Evolutionary conservation across 2,888 invertebrate species (phyloP).

Genomic region (Cosmia trapezina): DNA sequence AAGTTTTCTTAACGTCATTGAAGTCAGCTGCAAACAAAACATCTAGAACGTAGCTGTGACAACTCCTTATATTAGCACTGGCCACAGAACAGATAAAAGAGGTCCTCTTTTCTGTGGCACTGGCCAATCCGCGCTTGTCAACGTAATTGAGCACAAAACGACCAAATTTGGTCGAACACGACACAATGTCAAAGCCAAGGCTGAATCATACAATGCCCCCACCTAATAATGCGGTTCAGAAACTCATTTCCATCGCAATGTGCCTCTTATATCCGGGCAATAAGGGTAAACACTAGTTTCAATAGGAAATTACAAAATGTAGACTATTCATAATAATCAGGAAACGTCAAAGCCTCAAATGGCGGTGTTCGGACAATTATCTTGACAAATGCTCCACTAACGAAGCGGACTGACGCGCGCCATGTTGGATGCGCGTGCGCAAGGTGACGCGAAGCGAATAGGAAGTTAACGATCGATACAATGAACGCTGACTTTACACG

Average conservation of each 20-base stretch:
- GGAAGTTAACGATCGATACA: conserved; percentile 83
- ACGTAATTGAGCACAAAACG: conserved; percentile 72
- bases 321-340: conserved; percentile 78
- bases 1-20: conserved; percentile 27
- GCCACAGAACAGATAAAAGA: background rate
- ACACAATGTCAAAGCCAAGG: conserved; percentile 84
- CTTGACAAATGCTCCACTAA: conserved; percentile 87
- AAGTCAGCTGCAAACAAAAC: conserved; percentile 44
- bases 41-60: conserved; percentile 32
- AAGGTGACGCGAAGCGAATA: conserved; percentile 79
- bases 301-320: conserved; percentile 55
- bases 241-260: conserved; percentile 52
- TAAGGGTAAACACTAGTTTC: conserved; percentile 52
- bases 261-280: conserved; percentile 55
- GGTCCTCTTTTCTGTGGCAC: background rate
- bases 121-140: conserved; percentile 49
- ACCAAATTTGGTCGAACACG: conserved; percentile 74
- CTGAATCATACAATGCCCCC: conserved; percentile 62
- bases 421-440: conserved; percentile 78
- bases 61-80: conserved; percentile 32
- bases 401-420: conserved; percentile 79
- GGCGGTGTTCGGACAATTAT: conserved; percentile 83
- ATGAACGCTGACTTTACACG: conserved; percentile 70
- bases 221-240: conserved; percentile 56
- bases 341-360: conserved; percentile 82